Evolutionary conservation across 2,888 invertebrate genomes (phyloP), one percentile per base, ranked within the genome.

Genomic region (Nebria brevicollis): DNA sequence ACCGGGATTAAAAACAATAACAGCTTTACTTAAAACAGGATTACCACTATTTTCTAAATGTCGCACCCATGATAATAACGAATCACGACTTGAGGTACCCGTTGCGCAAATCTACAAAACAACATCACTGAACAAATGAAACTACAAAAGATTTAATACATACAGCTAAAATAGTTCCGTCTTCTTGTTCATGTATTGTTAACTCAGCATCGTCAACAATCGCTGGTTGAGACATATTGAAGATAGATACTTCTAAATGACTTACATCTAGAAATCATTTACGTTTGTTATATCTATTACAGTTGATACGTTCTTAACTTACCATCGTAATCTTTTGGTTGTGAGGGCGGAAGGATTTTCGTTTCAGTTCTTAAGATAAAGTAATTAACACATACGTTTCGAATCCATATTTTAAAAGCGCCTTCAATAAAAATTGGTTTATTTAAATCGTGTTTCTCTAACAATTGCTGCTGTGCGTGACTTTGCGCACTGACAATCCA

Each of bases 401-500:
- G 92, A 64, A 98, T 88, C 93, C 96, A 97, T 5, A 97, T 92
- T 83, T 91, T 90, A 87, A 93, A 96, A 0, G 96, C 94, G 0
- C 98, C 98, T 89, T 97, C 95, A 1, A 98, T 95, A 85, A 93
- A 94, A 54, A 98, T 87, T 0, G 94, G 94, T 84, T 91, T 91
- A 84, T 91, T 82, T 84, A 87, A 82, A 84, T 93, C 86, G 89
- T 95, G 96, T 77, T 92, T 90, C 0, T 89, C 88, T 13, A 98
- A 87, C 7, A 98, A 89, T 72, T 93, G 88, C 84, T 92, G 91
- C 87, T 98, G 98, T 0, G 90, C 90, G 8, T 92, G 92, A 88
- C 96, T 95, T 88, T 97, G 97, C 0, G 94, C 95, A 87, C 95
- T 96, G 0, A 97, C 95, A 84, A 98, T 93, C 96, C 98, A 98